Base-by-base conservation (phyloP, 2,888 invertebrate species). In the Ophion ventricosus region DNA sequence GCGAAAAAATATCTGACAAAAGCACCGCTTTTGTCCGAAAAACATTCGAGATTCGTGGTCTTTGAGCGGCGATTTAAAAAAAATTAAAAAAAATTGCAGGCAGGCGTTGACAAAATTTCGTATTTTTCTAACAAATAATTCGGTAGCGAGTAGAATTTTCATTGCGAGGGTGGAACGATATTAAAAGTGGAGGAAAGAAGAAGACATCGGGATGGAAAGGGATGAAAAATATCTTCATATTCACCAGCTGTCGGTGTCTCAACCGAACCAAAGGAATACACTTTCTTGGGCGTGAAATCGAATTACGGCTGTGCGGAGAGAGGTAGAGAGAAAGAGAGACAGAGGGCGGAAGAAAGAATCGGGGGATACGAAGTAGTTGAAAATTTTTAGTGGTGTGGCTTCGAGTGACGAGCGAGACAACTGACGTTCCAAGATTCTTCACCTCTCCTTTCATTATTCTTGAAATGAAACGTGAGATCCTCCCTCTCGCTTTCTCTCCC, bases 391-490 rank as follows among this genome's bases (percentile, higher is more conserved):
- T 75, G 78, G 70, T 81, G 81, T 67, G 80, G 69, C 79, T 75
- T 61, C 49, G 61, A 61, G 77, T 67, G 82, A 77, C 73, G 78
- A 72, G 76, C 64, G 76, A 73, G 82, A 81, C 84, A 78, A 81
- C 81, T 84, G 84, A 84, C 79, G 84, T 79, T 72, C 56, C 40
- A 74, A 61, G 75, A 84, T 84, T 82, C 75, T 63, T 72, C 59
- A 74, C 67, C 20, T 56, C 73, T 61, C 67, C 64, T 25, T 80
- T 85, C 64, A 23, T 77, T 77, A 40, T 57, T 40, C 67, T 35
- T 11, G 57, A 88, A 89, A 88, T 89, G 87, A 89, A 90, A 88
- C 90, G 88, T 90, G 89, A 56, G 67, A 72, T 26, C 69, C 23
- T 72, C 78, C 17, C 54, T 40, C 25, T 23, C 67, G 4, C 29